Evolutionary conservation across 2,888 invertebrate species (phyloP), one percentile per base, ranked within the genome.

Genomic region (Epiblema foenella): DNA sequence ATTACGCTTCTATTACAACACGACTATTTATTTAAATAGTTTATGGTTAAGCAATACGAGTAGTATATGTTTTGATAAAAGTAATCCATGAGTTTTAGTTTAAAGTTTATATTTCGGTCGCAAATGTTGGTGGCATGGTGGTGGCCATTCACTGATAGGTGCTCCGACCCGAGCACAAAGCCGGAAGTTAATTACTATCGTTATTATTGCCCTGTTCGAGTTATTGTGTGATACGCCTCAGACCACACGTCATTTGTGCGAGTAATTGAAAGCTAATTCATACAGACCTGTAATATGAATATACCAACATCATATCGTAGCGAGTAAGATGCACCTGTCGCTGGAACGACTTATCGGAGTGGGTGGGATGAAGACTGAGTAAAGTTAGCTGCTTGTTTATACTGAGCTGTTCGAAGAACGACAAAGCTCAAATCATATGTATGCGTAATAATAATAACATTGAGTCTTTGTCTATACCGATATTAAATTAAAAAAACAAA

Each of bases 61-160:
- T 24, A n/a, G 33, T 33, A 8, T 7, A 8, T 33, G 7, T 33
- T 33, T 33, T 33, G 24, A 33, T 33, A 33, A 33, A 33, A 33
- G 33, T 33, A 33, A 4, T 29, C 29, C 29, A 29, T 29, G 5
- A 29, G 29, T 29, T 4, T 29, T 29, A 4, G 5, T 29, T 29
- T 29, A 29, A 29, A 4, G 29, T 5, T 29, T 29, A 4, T 4
- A 29, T 4, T 29, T 29, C 29, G 29, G 29, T 29, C 5, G 5
- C 5, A 29, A 29, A 2, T 39, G 39, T 2, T 39, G 11, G 39
- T 42, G 4, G 42, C 15, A 52, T 52, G 33, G 42, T 63, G 81
- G 75, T 83, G 85, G 84, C 85, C 83, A 81, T 76, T 46, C 83
- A 82, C 84, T 85, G 81, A 76, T 78, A 74, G 74, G 79, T 79